phyloP scores from a whole-genome alignment of 2,113 vertebrate genomes.

The Chinchilla lanigera region DNA sequence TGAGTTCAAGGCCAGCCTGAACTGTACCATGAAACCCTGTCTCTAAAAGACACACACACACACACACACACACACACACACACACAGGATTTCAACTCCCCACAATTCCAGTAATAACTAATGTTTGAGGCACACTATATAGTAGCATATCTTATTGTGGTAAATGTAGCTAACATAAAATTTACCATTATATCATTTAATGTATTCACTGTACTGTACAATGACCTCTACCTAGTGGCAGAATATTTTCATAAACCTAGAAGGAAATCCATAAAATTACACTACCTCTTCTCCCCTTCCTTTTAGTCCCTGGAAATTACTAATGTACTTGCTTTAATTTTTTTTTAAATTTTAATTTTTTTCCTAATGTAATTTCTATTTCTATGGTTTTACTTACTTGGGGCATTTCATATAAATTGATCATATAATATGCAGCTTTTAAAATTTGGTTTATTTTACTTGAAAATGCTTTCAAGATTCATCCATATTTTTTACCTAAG shows the following conservation, averaged over 20 bases:
- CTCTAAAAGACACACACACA: not conserved
- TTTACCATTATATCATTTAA: not conserved
- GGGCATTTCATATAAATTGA: not conserved
- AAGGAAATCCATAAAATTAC: not conserved
- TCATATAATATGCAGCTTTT: not conserved
- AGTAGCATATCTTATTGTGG: not conserved
- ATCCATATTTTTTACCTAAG: not conserved
- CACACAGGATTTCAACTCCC: not conserved
- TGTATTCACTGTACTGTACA: not conserved
- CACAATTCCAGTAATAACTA: not conserved
- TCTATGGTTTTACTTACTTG: not conserved
- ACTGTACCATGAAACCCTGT: not conserved
- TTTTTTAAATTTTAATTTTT: not conserved
- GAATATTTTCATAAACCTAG: not conserved
- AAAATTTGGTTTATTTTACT: not conserved
- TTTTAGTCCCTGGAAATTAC: not conserved
- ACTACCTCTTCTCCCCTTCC: not conserved
- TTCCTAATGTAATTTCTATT: not conserved
- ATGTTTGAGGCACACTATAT: not conserved
- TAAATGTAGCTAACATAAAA: not conserved
- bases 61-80: too few relatives aligned
- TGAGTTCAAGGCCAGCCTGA: not conserved
- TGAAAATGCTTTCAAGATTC: not conserved
- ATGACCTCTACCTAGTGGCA: not conserved
- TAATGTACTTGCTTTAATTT: not conserved